These are phyloP conservation scores for Acleris laterana DNA, from an alignment of 2,888 invertebrate genomes.

Conservation along the genomic window DNA sequence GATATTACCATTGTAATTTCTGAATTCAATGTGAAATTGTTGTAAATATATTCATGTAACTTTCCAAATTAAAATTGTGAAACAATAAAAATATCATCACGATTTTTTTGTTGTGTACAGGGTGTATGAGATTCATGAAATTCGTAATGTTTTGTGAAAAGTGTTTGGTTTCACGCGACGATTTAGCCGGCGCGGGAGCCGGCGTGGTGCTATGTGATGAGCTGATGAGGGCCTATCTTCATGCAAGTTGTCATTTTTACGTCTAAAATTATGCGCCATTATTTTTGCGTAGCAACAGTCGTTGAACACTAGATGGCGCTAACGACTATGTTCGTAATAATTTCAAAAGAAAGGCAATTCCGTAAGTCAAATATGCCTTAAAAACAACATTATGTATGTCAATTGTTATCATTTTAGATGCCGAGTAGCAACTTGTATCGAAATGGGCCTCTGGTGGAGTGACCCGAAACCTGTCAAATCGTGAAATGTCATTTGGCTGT, in stretches of 20 bases:
- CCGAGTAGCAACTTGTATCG: too few species aligned
- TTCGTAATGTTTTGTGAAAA: conserved; percentile 11
- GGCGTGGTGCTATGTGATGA: conserved; percentile 13
- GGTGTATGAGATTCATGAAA: conserved; percentile 26
- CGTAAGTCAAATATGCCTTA: too few species aligned
- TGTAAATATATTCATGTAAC: conserved; percentile 25
- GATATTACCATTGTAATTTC: conserved; percentile 19
- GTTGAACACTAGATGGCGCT: too few species aligned
- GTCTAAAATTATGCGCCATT: too few species aligned
- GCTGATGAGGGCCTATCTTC: neutral
- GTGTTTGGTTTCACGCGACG: neutral
- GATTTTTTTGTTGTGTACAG: conserved; percentile 27
- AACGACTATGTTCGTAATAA: too few species aligned
- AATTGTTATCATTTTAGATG: too few species aligned
- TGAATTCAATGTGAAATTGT: conserved; percentile 25
- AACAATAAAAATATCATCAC: neutral
- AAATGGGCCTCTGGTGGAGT: neutral
- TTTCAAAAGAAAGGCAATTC: too few species aligned
- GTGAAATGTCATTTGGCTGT: conserved; percentile 28
- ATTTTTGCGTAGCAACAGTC: too few species aligned
- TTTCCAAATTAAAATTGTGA: neutral
- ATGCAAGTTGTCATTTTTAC: neutral
- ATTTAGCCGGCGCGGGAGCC: neutral
- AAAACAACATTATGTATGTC: too few species aligned
- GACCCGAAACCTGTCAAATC: neutral